Conservation (phyloP, 2,888 invertebrate genomes). For the Abrostola tripartita region DNA sequence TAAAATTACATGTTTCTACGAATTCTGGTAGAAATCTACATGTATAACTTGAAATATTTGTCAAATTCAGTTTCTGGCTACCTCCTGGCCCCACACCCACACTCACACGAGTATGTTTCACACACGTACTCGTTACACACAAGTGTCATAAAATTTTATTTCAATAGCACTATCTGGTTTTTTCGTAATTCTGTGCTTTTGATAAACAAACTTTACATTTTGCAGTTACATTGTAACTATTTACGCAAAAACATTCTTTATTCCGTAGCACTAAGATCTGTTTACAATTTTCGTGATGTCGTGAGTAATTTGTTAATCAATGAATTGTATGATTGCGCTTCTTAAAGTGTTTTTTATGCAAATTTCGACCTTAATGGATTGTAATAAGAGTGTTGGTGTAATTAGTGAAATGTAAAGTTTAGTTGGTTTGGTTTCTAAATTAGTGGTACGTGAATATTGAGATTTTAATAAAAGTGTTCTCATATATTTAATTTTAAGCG, state of each 20-base stretch:
- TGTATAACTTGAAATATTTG: too few species aligned
- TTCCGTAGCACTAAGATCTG: neutral
- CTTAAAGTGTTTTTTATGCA: slow-evolving; percentile 22
- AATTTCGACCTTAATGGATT: slow-evolving; percentile 22
- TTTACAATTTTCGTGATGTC: neutral
- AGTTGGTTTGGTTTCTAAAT: slow-evolving; percentile 19
- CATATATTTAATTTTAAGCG: neutral
- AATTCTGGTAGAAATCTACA: too few species aligned
- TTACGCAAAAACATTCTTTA: slow-evolving; percentile 10
- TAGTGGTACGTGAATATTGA: slow-evolving; percentile 3
- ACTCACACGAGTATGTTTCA: slow-evolving; percentile 13
- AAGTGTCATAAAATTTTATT: slow-evolving; percentile 40
- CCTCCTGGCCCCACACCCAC: slow-evolving; percentile 23
- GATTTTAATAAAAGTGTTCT: slow-evolving; percentile 7
- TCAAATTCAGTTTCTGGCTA: neutral
- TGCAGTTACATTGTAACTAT: neutral
- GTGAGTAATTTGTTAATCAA: slow-evolving; percentile 2
- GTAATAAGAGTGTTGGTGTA: slow-evolving; percentile 19
- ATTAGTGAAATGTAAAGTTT: slow-evolving; percentile 11
- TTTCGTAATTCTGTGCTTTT: slow-evolving; percentile 46
- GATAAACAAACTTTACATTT: slow-evolving; percentile 5
- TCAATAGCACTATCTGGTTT: slow-evolving; percentile 38
- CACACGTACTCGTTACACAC: slow-evolving; percentile 26
- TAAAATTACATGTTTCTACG: too few species aligned
- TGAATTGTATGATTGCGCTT: slow-evolving; percentile 8